phyloP scores from a whole-genome alignment of 2,888 invertebrate species.

The Drosophila peninsularis region DNA sequence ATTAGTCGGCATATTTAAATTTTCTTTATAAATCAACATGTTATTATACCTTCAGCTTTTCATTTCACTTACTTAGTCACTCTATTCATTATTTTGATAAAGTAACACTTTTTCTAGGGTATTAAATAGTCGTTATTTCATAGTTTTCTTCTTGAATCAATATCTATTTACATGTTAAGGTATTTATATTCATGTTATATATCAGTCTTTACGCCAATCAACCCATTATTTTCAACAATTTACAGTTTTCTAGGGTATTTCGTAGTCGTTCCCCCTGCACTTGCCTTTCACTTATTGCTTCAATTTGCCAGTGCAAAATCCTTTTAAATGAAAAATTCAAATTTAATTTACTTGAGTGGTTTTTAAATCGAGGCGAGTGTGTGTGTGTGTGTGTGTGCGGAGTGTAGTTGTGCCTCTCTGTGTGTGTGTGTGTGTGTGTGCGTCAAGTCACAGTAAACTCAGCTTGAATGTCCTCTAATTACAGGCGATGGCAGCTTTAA shows the following conservation, averaged over 20 bases:
- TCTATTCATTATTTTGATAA: neutral
- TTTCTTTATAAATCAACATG: no score
- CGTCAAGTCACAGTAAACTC: slow-evolving; percentile 24
- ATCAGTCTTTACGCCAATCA: neutral
- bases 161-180: neutral
- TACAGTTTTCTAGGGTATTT: slow-evolving; percentile 18
- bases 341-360: slow-evolving; percentile 72
- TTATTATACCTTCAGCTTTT: neutral
- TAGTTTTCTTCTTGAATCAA: neutral
- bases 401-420: slow-evolving; percentile 17
- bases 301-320: slow-evolving; percentile 22
- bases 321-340: slow-evolving; percentile 64
- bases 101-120: neutral
- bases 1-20: no score
- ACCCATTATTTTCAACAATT: neutral
- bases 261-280: neutral
- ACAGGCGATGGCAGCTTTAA: slow-evolving; percentile 51
- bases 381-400: neutral
- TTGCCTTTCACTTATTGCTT: neutral
- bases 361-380: slow-evolving; percentile 40
- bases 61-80: neutral
- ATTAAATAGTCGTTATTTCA: neutral
- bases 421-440: slow-evolving; percentile 22
- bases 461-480: slow-evolving; percentile 49
- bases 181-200: neutral